Conservation (phyloP, 2,797 vertebrate species). For the Poeciliopsis paucimaculata region DNA sequence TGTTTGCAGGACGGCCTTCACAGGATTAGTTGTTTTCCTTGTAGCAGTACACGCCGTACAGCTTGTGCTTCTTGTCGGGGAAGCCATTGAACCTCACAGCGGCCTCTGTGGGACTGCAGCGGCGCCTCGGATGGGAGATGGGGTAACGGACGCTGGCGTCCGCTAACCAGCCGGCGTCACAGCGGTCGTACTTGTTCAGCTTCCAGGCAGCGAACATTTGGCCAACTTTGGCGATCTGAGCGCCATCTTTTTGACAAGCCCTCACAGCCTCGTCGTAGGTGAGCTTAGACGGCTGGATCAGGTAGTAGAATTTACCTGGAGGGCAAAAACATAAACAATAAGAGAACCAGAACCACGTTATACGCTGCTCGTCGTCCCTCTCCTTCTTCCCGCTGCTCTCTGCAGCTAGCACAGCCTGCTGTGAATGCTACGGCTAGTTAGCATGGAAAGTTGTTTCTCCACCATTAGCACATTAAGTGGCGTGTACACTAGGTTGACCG, state of each 20-base stretch:
- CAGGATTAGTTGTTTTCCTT: slow-evolving; percentile 84
- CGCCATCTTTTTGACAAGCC: slow-evolving; percentile 88
- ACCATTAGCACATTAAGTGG: too few relatives aligned
- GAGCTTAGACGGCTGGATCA: slow-evolving; percentile 91
- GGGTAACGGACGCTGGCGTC: slow-evolving; percentile 97
- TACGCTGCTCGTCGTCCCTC: too few relatives aligned
- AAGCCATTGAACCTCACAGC: slow-evolving; percentile 92
- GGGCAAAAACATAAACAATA: neutral
- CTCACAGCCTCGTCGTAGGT: slow-evolving; percentile 90
- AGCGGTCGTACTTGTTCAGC: slow-evolving; percentile 92
- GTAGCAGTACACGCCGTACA: slow-evolving; percentile 97
- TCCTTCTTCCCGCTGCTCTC: too few relatives aligned
- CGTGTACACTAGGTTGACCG: too few relatives aligned
- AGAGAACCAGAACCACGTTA: neutral
- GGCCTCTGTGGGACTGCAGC: slow-evolving; percentile 92
- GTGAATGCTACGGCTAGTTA: too few relatives aligned
- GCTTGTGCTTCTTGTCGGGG: slow-evolving; percentile 96
- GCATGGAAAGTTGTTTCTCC: too few relatives aligned
- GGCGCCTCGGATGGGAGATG: slow-evolving; percentile 86
- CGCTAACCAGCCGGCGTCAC: slow-evolving; percentile 93
- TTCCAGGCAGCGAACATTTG: slow-evolving; percentile 97
- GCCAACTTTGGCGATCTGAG: slow-evolving; percentile 94
- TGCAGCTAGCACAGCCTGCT: too few relatives aligned
- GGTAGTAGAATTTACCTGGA: slow-evolving; percentile 93
- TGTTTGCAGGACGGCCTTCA: slow-evolving; percentile 21